phyloP scores from a whole-genome alignment of 2,888 invertebrate species.

The Hypercompe scribonia region DNA sequence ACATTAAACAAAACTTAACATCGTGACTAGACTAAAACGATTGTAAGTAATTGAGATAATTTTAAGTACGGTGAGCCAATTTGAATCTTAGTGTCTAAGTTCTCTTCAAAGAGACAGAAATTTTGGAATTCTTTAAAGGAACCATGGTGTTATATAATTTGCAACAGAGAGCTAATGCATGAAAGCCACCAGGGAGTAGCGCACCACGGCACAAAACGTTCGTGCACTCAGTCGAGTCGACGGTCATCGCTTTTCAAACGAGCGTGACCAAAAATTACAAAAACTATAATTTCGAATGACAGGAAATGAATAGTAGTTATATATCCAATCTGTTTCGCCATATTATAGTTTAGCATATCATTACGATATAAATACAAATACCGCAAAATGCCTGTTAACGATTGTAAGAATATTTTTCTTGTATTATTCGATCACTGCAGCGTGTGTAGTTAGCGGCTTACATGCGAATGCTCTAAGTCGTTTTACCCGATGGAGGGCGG shows the following conservation, averaged over 20 bases:
- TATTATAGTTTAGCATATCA: not conserved
- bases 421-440: slow-evolving; percentile 33
- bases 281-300: not conserved
- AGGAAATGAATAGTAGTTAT: not conserved
- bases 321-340: not conserved
- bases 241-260: not conserved
- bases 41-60: slow-evolving; percentile 60
- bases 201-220: slow-evolving; percentile 55
- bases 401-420: slow-evolving; percentile 40
- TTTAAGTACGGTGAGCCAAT: slow-evolving; percentile 37
- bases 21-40: slow-evolving; percentile 74
- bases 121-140: slow-evolving; percentile 27
- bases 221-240: not conserved
- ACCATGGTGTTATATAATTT: slow-evolving; percentile 41
- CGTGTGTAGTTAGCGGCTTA: slow-evolving; percentile 41
- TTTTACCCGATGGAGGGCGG: slow-evolving; percentile 41
- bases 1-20: slow-evolving; percentile 48
- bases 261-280: not conserved
- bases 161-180: slow-evolving; percentile 56
- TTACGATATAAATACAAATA: slow-evolving; percentile 24
- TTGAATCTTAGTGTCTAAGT: slow-evolving; percentile 67
- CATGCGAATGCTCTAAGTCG: slow-evolving; percentile 48
- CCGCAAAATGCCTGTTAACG: slow-evolving; percentile 29
- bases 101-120: slow-evolving; percentile 33
- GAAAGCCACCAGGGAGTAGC: slow-evolving; percentile 50